Percentiles rank a stretch among this genome's conserved stretches.
Evolutionary conservation across 92 coral and sea anemone genomes (phyloP).

Genomic region (Porites lobata): DNA sequence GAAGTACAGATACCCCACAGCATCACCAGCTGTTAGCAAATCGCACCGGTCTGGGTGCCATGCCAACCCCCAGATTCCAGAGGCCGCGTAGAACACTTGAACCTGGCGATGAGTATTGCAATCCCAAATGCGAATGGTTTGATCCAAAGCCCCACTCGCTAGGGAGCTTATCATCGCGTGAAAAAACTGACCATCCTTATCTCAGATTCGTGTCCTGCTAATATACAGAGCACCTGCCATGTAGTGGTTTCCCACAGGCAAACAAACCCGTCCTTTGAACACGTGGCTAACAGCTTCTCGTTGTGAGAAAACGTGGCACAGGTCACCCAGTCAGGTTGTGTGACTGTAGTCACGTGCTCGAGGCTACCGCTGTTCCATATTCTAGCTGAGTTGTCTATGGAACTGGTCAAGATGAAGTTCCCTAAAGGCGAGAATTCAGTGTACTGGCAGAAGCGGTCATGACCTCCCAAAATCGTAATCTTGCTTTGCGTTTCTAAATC

Average conservation of each 20-base stretch:
- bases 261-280: constrained; percentile 67
- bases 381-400: constrained; percentile 72
- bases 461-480: constrained; percentile 63
- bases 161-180: constrained; percentile 62
- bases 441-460: constrained; percentile 73
- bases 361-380: constrained; percentile 53
- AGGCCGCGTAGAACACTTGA: constrained; percentile 72
- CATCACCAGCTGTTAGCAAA: constrained; percentile 71
- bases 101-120: constrained; percentile 55
- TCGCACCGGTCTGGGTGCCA: constrained; percentile 63
- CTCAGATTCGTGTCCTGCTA: constrained; percentile 70
- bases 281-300: constrained; percentile 66
- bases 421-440: constrained; percentile 74
- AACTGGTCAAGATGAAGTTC: constrained; percentile 66
- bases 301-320: constrained; percentile 73
- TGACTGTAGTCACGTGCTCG: constrained; percentile 61
- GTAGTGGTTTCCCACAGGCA: constrained; percentile 59
- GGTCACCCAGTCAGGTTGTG: constrained; percentile 73
- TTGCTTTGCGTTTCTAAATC: constrained; percentile 62
- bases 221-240: constrained; percentile 39
- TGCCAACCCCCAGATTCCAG: constrained; percentile 75
- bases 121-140: constrained; percentile 75
- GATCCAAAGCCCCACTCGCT: constrained; percentile 80
- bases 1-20: constrained; percentile 74
- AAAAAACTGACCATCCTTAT: constrained; percentile 74